Evolutionary conservation across 2,888 invertebrate genomes (phyloP).

Genomic region (Epiblema foenella): DNA sequence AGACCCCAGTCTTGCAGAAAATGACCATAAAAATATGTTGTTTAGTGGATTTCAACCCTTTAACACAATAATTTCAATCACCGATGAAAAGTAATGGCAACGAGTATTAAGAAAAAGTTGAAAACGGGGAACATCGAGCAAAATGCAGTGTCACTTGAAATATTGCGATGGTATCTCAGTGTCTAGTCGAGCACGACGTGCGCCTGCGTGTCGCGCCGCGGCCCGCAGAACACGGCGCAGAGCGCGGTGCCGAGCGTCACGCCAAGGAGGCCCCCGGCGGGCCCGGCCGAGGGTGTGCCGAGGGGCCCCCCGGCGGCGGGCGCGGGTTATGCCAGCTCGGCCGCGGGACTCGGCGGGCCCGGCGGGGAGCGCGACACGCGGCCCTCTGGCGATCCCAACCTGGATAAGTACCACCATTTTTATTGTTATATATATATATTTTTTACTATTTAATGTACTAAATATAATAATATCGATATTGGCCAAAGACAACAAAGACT

Average conservation of each 20-base stretch:
- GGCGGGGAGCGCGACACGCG: conserved; percentile 73
- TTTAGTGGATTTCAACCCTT: not conserved
- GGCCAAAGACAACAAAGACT: too few relatives aligned
- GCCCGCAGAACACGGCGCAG: conserved; percentile 76
- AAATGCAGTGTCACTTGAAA: not conserved
- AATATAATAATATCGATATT: too few relatives aligned
- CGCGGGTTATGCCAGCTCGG: conserved; percentile 79
- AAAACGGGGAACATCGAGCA: not conserved
- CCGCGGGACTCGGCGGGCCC: conserved; percentile 64
- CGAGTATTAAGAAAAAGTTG: not conserved
- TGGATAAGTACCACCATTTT: conserved; percentile 47
- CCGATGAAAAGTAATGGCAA: not conserved
- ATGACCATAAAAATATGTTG: not conserved
- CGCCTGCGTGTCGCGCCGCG: conserved; percentile 59
- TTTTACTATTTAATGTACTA: too few relatives aligned
- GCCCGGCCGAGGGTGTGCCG: too few relatives aligned
- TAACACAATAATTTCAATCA: not conserved
- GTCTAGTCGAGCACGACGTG: conserved; percentile 63
- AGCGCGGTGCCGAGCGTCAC: conserved; percentile 64
- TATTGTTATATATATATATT: not conserved
- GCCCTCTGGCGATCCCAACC: conserved; percentile 75
- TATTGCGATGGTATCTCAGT: not conserved
- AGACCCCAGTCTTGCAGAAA: not conserved
- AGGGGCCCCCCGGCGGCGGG: conserved; percentile 67
- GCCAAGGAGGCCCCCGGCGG: conserved; percentile 69